phyloP scores from a whole-genome alignment of 2,113 vertebrate species.

The Cathartes aura region DNA sequence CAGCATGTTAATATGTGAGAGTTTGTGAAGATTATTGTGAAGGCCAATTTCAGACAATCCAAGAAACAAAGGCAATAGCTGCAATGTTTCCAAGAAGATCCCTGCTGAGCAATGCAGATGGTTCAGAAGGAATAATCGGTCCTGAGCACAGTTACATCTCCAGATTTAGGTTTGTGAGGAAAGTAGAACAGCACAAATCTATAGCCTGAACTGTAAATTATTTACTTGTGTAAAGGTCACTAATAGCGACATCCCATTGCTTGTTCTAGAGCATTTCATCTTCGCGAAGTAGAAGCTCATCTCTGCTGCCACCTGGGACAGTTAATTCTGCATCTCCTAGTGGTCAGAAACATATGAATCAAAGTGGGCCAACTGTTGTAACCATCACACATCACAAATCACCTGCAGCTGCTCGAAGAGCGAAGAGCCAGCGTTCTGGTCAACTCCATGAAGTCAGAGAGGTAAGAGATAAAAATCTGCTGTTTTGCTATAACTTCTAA shows the following conservation, averaged over 20 bases:
- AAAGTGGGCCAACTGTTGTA: constrained; percentile 84
- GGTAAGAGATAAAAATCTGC: constrained; percentile 76
- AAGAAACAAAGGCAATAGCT: background rate
- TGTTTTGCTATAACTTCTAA: background rate
- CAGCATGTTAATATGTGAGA: background rate
- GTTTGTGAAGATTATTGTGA: background rate
- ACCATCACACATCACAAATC: constrained; percentile 97
- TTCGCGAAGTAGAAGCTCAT: constrained; percentile 88
- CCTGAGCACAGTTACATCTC: background rate
- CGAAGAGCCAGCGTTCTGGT: constrained; percentile 83
- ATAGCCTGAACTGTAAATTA: background rate
- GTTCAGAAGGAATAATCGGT: background rate
- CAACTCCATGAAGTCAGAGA: constrained; percentile 93
- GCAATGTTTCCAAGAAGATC: background rate
- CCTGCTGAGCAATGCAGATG: background rate
- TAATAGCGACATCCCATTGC: constrained; percentile 1
- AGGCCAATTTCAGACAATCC: background rate
- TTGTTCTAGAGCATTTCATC: constrained; percentile 85
- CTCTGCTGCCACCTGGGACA: constrained; percentile 87
- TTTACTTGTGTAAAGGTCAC: background rate
- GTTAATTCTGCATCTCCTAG: constrained; percentile 85
- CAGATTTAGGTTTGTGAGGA: background rate
- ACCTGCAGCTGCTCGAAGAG: constrained; percentile 88
- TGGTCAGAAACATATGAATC: constrained; percentile 82
- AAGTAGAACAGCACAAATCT: background rate